A percentile compares a stretch with the other conserved stretches of the same genome.
Evolutionary conservation across 23 tunicate species (phyloP).

Genomic region (Diplosoma virens): DNA sequence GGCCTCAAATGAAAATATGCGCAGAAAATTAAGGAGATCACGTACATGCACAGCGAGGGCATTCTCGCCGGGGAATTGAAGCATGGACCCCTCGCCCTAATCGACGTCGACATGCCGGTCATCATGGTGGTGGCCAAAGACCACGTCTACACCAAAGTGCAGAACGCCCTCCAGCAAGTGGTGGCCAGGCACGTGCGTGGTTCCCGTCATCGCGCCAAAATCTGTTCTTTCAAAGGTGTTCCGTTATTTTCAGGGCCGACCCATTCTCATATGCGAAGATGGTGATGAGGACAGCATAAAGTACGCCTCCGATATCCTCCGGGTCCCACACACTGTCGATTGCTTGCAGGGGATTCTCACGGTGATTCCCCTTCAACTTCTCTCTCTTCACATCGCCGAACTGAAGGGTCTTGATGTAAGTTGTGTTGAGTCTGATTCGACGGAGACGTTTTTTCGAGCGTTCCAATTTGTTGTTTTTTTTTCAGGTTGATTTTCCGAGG

Average conservation of each 20-base stretch:
- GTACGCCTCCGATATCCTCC: slow-evolving; percentile 78
- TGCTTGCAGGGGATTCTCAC: slow-evolving; percentile 95
- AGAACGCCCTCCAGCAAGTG: slow-evolving; percentile 99
- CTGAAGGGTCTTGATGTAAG: slow-evolving; percentile 95
- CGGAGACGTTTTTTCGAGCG: background rate
- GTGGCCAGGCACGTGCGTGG: slow-evolving; percentile 93
- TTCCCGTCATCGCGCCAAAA: background rate
- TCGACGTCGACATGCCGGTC: slow-evolving; percentile 93
- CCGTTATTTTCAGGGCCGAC: slow-evolving; percentile 72
- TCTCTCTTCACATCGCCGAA: slow-evolving; percentile 92
- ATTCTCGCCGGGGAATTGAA: slow-evolving; percentile 97
- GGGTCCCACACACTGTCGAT: slow-evolving; percentile 91
- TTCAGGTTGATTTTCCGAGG: slow-evolving; percentile 96
- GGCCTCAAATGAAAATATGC: too few species aligned
- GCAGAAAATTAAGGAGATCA: slow-evolving; percentile 99
- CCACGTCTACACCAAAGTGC: slow-evolving; percentile 88
- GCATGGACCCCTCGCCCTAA: slow-evolving; percentile 98
- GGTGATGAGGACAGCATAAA: slow-evolving; percentile 67
- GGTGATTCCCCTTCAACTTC: slow-evolving; percentile 93
- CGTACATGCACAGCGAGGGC: slow-evolving; percentile 99
- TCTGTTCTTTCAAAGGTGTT: too few species aligned
- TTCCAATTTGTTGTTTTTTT: background rate
- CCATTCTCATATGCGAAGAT: slow-evolving; percentile 84
- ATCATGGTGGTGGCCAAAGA: slow-evolving; percentile 90
- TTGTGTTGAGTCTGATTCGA: background rate